phyloP scores from a whole-genome alignment of 2,888 invertebrate genomes.

The Ypsolopha scabrella region DNA sequence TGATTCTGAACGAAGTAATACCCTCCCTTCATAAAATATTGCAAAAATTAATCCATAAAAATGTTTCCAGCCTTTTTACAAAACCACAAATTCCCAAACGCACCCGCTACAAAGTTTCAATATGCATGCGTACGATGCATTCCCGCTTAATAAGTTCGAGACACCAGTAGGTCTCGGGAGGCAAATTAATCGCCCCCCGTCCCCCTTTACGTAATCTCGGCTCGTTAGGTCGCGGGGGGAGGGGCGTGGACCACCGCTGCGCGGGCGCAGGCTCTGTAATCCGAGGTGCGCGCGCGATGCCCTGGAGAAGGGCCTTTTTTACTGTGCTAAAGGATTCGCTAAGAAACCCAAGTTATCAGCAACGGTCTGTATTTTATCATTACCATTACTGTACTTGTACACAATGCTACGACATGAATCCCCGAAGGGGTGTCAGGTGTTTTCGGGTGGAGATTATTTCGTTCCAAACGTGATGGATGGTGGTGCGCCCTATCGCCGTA shows the following conservation, averaged over 20 bases:
- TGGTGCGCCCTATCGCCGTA: too few species aligned
- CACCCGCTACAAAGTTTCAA: background rate
- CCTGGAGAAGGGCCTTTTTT: slow-evolving; percentile 19
- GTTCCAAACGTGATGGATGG: too few species aligned
- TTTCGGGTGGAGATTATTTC: too few species aligned
- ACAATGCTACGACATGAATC: too few species aligned
- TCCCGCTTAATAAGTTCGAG: slow-evolving; percentile 2
- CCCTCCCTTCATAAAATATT: too few species aligned
- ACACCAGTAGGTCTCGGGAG: slow-evolving; percentile 1
- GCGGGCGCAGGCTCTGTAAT: slow-evolving; percentile 48
- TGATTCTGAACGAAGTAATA: too few species aligned
- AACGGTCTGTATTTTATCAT: too few species aligned
- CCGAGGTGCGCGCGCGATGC: slow-evolving; percentile 36
- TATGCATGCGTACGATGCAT: background rate
- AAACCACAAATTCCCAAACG: background rate
- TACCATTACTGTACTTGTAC: too few species aligned
- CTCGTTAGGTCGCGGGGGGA: slow-evolving; percentile 25
- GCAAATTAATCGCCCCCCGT: slow-evolving; percentile 2
- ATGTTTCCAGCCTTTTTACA: background rate
- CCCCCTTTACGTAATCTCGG: slow-evolving; percentile 7
- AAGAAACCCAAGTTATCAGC: too few species aligned
- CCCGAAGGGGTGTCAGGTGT: background rate
- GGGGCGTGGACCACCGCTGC: slow-evolving; percentile 42
- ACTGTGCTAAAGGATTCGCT: background rate
- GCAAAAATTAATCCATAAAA: too few species aligned